Base-by-base conservation (phyloP, 2,888 invertebrate species). In the Drosophila engyochracea region DNA sequence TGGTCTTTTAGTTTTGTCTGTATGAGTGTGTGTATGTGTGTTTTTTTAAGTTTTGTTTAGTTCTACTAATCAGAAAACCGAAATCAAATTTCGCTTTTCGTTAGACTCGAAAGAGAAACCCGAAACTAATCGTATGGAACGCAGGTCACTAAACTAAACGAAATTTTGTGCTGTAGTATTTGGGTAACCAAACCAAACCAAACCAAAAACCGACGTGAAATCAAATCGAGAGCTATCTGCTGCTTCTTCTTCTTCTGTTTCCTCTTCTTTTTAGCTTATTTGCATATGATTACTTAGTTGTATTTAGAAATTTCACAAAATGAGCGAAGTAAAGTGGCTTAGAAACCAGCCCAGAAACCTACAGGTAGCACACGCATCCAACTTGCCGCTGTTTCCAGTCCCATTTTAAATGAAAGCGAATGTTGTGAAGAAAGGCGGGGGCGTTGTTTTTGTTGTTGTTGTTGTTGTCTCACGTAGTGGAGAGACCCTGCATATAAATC, bases 61-160 rank as follows among this genome's bases (percentile, higher is more conserved):
- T 85, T 85, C 85, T 85, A 85, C 90, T 85, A 85, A 89, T 86
- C 85, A 90, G 90, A 81, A 90, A 85, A 81, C 79, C 70, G 62
- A 90, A 90, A 90, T 90, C 90, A 90, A 85, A 83, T 86, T 90
- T 86, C 91, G 86, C 86, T 91, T 90, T 90, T 87, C 74, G 88
- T 79, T 78, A 63, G 71, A 79, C 71, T 69, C 74, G 83, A 91
- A 91, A 91, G 91, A 87, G 86, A 87, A 87, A 87, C 90, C 85
- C 85, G 88, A 89, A 71, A 87, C 86, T 84, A 87, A 87, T 87
- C 86, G 87, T 74, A 82, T 70, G 87, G 76, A 79, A 72, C 82
- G 59, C 79, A 66, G 78, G 73, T 79, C 82, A 78, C 60, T 63
- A 58, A 60, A 82, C 83, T 77, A 83, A 80, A 85, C 70, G 68